A percentile compares a stretch with the other conserved stretches of the same genome.
phyloP scores from a whole-genome alignment of 2,888 invertebrate genomes.

The Scaptomyza parva region DNA sequence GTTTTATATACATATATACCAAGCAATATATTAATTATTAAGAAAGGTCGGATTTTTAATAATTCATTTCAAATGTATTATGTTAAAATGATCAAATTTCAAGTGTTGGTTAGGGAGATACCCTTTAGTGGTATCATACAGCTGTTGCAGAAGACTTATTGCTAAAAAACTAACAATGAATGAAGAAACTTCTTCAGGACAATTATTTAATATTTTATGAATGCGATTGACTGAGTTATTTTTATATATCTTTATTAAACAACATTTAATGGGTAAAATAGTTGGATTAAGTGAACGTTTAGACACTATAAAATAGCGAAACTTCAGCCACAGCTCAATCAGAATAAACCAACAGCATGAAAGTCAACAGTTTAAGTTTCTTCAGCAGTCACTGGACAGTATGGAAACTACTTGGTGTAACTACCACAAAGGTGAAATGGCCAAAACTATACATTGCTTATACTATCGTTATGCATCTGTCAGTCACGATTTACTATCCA shows the following conservation, averaged over 20 bases:
- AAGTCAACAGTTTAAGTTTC: slow-evolving; percentile 52
- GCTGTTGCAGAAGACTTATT: neutral
- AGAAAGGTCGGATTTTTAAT: neutral
- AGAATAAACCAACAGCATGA: slow-evolving; percentile 12
- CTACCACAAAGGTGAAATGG: slow-evolving; percentile 12
- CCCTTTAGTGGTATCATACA: neutral
- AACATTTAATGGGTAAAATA: neutral
- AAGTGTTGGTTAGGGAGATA: neutral
- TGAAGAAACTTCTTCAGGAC: too few species aligned
- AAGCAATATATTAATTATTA: neutral
- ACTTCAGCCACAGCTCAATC: neutral
- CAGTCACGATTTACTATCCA: slow-evolving; percentile 70
- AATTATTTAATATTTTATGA: too few species aligned
- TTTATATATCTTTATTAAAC: neutral
- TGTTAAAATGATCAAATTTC: neutral
- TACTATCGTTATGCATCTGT: slow-evolving; percentile 23
- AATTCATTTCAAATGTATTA: neutral
- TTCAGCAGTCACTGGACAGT: slow-evolving; percentile 63
- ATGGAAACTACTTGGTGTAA: slow-evolving; percentile 63
- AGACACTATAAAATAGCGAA: neutral
- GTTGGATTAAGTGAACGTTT: neutral
- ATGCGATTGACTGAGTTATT: too few species aligned
- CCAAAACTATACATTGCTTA: slow-evolving; percentile 22
- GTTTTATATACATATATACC: neutral
- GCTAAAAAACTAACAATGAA: too few species aligned